These are phyloP conservation scores for Palythoa grandiflora DNA, from an alignment of 92 coral and sea anemone genomes.

Conservation along the genomic window DNA sequence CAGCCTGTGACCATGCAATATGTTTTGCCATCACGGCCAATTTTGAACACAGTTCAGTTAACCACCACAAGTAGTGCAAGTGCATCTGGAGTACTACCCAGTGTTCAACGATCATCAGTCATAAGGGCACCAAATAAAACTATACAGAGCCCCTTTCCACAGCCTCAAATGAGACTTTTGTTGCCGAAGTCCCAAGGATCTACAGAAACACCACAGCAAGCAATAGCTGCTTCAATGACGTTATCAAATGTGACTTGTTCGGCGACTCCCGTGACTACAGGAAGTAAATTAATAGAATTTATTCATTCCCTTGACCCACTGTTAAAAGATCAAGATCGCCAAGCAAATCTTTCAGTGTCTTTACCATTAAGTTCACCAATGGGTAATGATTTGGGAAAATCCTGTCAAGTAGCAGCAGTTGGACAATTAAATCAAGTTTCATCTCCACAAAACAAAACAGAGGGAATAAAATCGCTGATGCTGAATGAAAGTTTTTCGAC, in stretches of 20 bases:
- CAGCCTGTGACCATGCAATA: neutral
- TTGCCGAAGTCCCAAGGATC: slow-evolving; percentile 1
- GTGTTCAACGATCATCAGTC: neutral
- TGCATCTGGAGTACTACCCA: neutral
- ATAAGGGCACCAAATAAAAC: neutral
- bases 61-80: neutral
- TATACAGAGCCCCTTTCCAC: neutral
- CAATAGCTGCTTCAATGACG: neutral
- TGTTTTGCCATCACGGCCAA: neutral
- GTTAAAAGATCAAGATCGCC: neutral
- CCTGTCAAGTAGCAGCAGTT: neutral
- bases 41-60: neutral
- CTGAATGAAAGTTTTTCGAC: neutral
- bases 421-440: neutral
- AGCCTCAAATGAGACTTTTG: neutral
- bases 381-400: neutral
- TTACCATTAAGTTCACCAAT: neutral
- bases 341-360: neutral
- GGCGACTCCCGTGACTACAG: neutral
- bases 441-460: neutral
- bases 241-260: neutral
- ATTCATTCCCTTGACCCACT: neutral
- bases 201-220: neutral
- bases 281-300: neutral
- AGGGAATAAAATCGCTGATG: neutral